Conservation (phyloP, 2,888 invertebrate species). For the Diachrysia chrysitis region DNA sequence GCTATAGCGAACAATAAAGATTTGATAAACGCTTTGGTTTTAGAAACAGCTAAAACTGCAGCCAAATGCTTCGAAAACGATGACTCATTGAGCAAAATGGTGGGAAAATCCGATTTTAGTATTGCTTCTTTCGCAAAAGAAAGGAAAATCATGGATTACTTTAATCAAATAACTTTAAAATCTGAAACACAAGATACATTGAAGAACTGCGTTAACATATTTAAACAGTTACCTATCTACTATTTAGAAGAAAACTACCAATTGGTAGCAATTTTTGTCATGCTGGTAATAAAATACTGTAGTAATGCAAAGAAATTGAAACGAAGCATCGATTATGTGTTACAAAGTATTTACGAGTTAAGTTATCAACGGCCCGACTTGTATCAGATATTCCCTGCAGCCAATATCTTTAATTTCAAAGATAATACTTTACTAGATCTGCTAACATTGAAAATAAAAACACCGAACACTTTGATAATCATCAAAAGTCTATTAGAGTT, state of each 20-base stretch:
- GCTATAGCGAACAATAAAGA: conserved; percentile 70
- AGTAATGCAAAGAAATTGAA: conserved; percentile 75
- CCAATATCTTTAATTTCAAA: conserved; percentile 77
- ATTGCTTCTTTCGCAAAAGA: conserved; percentile 70
- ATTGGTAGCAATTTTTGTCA: conserved; percentile 75
- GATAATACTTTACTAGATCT: conserved; percentile 72
- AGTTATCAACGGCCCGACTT: conserved; percentile 81
- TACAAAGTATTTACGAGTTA: conserved; percentile 80
- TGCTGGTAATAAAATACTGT: conserved; percentile 78
- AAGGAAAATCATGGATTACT: conserved; percentile 66
- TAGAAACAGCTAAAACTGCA: conserved; percentile 76
- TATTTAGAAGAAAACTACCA: conserved; percentile 83
- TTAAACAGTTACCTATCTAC: conserved; percentile 75
- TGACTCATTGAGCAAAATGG: conserved; percentile 71
- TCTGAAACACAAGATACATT: conserved; percentile 65
- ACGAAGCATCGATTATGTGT: conserved; percentile 70
- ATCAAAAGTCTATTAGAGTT: conserved; percentile 78
- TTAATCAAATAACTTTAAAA: conserved; percentile 62
- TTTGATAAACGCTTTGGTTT: conserved; percentile 71
- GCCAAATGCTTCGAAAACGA: conserved; percentile 73
- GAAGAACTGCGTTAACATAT: conserved; percentile 70
- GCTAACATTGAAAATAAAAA: conserved; percentile 77
- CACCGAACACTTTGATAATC: conserved; percentile 71
- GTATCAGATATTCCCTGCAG: conserved; percentile 78
- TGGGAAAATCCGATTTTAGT: conserved; percentile 75